phyloP scores from a whole-genome alignment of 64 coral and sea anemone genomes.

The Hydrozoanthus tunicans region DNA sequence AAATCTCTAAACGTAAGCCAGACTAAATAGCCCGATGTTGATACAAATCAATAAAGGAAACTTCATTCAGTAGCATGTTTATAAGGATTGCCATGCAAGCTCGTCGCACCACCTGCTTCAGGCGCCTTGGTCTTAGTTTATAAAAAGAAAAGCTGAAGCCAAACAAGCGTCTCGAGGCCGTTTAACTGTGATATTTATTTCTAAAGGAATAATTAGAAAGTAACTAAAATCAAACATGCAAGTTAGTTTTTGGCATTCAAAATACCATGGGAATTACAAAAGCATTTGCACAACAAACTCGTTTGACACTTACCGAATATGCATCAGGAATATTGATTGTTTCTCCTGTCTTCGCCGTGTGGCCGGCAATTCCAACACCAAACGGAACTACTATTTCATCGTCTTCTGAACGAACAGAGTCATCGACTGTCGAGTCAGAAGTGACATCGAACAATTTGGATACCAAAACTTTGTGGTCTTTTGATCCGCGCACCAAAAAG shows the following conservation, averaged over 20 bases:
- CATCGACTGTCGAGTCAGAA: conserved; percentile 80
- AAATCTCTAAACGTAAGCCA: background rate
- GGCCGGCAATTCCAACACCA: conserved; percentile 90
- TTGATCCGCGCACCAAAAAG: conserved; percentile 84
- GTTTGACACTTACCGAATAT: conserved; percentile 42
- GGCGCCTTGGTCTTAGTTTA: too few relatives aligned
- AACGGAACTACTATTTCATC: conserved; percentile 90
- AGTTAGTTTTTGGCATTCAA: background rate
- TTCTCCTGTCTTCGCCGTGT: conserved; percentile 81
- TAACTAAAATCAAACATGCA: too few relatives aligned
- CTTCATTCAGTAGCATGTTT: background rate
- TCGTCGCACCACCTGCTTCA: too few relatives aligned
- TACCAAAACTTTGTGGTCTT: conserved; percentile 85
- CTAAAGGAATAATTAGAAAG: too few relatives aligned
- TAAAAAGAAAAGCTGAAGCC: too few relatives aligned
- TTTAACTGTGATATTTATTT: too few relatives aligned
- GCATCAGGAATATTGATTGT: conserved; percentile 97
- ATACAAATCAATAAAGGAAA: background rate
- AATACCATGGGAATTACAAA: background rate
- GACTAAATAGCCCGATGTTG: background rate
- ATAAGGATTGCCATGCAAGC: too few relatives aligned
- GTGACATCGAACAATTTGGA: conserved; percentile 98
- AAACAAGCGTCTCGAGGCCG: too few relatives aligned
- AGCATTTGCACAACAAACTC: background rate
- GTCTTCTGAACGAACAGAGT: conserved; percentile 74